A percentile compares a stretch with the other conserved stretches of the same genome.
These are phyloP conservation scores for Agrotis ipsilon DNA, from an alignment of 2,888 invertebrate genomes.

Conservation along the genomic window DNA sequence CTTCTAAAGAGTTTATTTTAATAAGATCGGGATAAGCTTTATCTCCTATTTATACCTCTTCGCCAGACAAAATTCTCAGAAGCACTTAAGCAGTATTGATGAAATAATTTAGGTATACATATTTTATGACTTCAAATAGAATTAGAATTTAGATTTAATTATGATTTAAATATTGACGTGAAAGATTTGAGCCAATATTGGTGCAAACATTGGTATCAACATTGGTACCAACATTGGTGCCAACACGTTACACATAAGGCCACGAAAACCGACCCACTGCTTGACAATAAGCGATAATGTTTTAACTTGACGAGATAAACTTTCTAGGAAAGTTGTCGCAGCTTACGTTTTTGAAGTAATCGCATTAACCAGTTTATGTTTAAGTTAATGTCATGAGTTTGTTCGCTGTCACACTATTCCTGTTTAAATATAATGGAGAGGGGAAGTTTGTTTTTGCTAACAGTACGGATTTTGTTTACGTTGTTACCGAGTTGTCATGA, in stretches of 20 bases:
- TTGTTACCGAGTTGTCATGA: constrained; percentile 47
- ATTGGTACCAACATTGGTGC: neutral
- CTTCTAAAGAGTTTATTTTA: too few species aligned
- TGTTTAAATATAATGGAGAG: constrained; percentile 58
- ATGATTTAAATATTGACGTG: too few species aligned
- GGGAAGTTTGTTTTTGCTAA: constrained; percentile 56
- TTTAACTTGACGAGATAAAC: constrained; percentile 66
- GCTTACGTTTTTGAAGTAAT: constrained; percentile 68
- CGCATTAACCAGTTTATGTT: constrained; percentile 58
- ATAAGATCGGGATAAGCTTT: too few species aligned
- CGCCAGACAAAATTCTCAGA: neutral
- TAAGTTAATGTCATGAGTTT: constrained; percentile 61
- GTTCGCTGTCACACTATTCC: constrained; percentile 64
- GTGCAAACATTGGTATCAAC: too few species aligned
- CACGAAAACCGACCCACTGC: constrained; percentile 32
- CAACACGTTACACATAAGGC: constrained; percentile 53
- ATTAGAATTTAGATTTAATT: too few species aligned
- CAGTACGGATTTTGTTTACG: constrained; percentile 43
- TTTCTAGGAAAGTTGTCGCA: constrained; percentile 48
- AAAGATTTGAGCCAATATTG: too few species aligned
- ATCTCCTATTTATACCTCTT: neutral
- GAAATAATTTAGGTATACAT: neutral
- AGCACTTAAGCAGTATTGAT: too few species aligned
- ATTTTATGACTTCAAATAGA: neutral
- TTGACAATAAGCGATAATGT: constrained; percentile 66